Evolutionary conservation across 92 coral and sea anemone species (phyloP), one percentile per base, ranked within the genome.

Genomic region (Paragorgia papillata): DNA sequence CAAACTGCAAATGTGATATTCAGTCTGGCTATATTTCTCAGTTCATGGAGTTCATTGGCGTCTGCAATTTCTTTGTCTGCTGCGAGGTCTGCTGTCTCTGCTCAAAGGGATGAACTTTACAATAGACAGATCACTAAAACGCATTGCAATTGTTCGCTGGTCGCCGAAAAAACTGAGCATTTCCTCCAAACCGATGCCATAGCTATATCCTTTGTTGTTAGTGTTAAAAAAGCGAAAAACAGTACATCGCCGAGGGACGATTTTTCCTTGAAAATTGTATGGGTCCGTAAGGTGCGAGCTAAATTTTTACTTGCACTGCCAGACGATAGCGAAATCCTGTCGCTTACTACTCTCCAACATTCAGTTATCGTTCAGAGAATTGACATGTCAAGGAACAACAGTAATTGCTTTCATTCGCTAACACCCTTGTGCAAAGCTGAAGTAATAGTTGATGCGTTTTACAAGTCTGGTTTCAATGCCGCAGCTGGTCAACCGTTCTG

Each of bases 301-400:
- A 83, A 88, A 48, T 95, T 95, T 65, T 88, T 95, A n/a, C 92
- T 91, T 0, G 92, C 97, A 0, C 79, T 95, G 30, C 99, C 99
- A 0, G 92, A 95, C 62, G 99, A 95, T 81, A 87, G 92, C 61
- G 99, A 91, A 69, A 95, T 95, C 37, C 87, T 95, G 15, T 95
- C 99, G 15, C 95, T 95, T 1, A 91, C 95, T 14, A 95, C 89
- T 0, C 81, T 95, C 7, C 79, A 55, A 19, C 78, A 71, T 34
- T 71, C 63, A 28, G 78, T 71, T 19, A 3, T 13, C 31, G 62
- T 56, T 22, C 78, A 24, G 15, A 31, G 51, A 10, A 55, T 71
- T 20, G 2, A 71, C 10, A 68, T 68, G 75, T 64, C 78, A 17
- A 31, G 13, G 28, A 71, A 71, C 35, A 33, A 71, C 33, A 70